Percentiles rank a stretch among this genome's conserved stretches.
These are phyloP conservation scores for Lagocephalus sceleratus DNA, from an alignment of 2,797 vertebrate genomes.

Conservation along the genomic window DNA sequence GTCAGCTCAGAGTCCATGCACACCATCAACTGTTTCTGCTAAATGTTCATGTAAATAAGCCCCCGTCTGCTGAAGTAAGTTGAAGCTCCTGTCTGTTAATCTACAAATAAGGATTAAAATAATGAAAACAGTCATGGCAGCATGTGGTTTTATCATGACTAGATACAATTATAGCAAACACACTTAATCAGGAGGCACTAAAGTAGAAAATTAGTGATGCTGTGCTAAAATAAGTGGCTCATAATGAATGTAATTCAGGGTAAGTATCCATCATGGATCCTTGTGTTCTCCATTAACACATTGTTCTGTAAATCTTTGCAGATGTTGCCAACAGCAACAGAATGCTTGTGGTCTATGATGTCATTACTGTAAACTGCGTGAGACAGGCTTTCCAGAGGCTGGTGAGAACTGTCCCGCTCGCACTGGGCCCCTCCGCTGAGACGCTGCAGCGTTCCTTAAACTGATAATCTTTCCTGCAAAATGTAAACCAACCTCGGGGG, in stretches of 20 bases:
- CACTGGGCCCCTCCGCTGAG: neutral
- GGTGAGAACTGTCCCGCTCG: conserved; percentile 2
- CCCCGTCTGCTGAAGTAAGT: too few relatives aligned
- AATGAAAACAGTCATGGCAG: too few relatives aligned
- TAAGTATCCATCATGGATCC: too few relatives aligned
- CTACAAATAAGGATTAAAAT: too few relatives aligned
- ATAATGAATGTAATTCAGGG: too few relatives aligned
- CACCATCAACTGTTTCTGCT: neutral
- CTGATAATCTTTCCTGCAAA: neutral
- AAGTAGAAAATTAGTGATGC: too few relatives aligned
- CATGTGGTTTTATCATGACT: too few relatives aligned
- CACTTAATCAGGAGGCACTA: too few relatives aligned
- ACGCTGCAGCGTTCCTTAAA: conserved; percentile 11
- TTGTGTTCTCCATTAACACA: neutral
- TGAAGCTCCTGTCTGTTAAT: too few relatives aligned
- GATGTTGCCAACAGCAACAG: neutral
- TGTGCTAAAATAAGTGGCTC: too few relatives aligned
- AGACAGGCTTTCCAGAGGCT: conserved; percentile 19
- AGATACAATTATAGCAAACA: too few relatives aligned
- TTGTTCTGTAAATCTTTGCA: neutral
- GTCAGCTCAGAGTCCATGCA: too few relatives aligned
- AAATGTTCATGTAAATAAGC: neutral
- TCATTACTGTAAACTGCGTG: conserved; percentile 6
- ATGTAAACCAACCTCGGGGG: conserved; percentile 15
- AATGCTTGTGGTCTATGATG: neutral